phyloP scores from a whole-genome alignment of 1,140 invertebrate genomes.

The Drosophila bocqueti region DNA sequence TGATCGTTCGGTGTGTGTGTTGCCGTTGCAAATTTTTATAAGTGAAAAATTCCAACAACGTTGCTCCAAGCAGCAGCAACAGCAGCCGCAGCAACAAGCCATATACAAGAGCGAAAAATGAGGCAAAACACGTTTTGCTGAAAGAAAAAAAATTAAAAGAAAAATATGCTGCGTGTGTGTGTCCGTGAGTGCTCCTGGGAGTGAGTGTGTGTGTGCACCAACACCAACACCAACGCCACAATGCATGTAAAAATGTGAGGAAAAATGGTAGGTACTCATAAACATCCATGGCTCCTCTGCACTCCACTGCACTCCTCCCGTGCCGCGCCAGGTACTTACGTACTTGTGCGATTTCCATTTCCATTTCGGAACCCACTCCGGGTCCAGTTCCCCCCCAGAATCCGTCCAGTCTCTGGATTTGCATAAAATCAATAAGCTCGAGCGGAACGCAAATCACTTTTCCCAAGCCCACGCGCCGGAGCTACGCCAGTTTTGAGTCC shows the following conservation, averaged over 20 bases:
- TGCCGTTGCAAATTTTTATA: constrained; percentile 75
- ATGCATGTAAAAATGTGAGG: constrained; percentile 68
- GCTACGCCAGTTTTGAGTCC: not conserved
- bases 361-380: constrained; percentile 3
- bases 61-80: constrained; percentile 45
- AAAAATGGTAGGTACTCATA: constrained; percentile 69
- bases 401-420: constrained; percentile 12
- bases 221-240: constrained; percentile 45
- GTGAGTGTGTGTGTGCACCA: constrained; percentile 38
- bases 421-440: constrained; percentile 34
- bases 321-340: not conserved
- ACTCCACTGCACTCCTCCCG: not conserved
- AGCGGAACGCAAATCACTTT: constrained; percentile 45
- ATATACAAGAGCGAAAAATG: constrained; percentile 77
- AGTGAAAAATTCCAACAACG: constrained; percentile 82
- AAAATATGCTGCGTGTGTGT: constrained; percentile 69
- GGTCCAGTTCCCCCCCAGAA: not conserved
- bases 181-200: constrained; percentile 47
- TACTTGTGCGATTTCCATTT: constrained; percentile 15
- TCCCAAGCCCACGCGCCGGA: constrained; percentile 14
- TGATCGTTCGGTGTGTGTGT: constrained; percentile 25
- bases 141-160: constrained; percentile 37
- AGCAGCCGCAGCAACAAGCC: constrained; percentile 52
- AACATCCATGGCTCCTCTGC: constrained; percentile 11
- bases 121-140: constrained; percentile 81